A percentile compares a stretch with the other conserved stretches of the same genome.
phyloP scores from a whole-genome alignment of 2,113 vertebrate species.

The Oxygymnocypris stewartii region DNA sequence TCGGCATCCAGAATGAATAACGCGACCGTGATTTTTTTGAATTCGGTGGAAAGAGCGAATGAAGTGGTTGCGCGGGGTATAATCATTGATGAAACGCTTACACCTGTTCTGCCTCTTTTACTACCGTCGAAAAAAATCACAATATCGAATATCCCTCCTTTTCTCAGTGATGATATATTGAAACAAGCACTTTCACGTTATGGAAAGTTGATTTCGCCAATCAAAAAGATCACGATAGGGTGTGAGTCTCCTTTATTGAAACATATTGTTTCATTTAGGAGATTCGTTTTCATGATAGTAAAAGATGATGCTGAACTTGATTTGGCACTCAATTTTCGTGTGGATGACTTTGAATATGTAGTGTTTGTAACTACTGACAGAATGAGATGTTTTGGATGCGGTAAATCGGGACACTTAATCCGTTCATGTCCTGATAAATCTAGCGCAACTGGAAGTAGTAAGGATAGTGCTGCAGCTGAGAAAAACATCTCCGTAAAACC shows the following conservation, averaged over 20 bases:
- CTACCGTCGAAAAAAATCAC: not conserved
- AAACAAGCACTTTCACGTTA: not conserved
- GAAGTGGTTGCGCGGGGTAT: not conserved
- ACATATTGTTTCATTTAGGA: not conserved
- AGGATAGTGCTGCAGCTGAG: not conserved
- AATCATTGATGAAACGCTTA: not conserved
- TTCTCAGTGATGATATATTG: not conserved
- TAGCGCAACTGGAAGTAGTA: not conserved
- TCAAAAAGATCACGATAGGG: not conserved
- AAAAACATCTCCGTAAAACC: not conserved
- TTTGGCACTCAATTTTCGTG: not conserved
- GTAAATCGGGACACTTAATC: no score
- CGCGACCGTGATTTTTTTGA: not conserved
- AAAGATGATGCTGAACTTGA: slow-evolving; percentile 3
- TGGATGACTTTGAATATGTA: not conserved
- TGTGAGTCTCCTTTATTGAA: not conserved
- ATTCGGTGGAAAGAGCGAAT: not conserved
- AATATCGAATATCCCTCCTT: not conserved
- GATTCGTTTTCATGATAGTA: not conserved
- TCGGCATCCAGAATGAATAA: not conserved
- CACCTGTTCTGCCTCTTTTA: not conserved
- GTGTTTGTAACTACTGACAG: not conserved
- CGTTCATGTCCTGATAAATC: no score
- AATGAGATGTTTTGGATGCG: not conserved
- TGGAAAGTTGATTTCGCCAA: not conserved